These are phyloP conservation scores for Abrostola triplasia DNA, from an alignment of 2,888 invertebrate genomes.

Conservation along the genomic window DNA sequence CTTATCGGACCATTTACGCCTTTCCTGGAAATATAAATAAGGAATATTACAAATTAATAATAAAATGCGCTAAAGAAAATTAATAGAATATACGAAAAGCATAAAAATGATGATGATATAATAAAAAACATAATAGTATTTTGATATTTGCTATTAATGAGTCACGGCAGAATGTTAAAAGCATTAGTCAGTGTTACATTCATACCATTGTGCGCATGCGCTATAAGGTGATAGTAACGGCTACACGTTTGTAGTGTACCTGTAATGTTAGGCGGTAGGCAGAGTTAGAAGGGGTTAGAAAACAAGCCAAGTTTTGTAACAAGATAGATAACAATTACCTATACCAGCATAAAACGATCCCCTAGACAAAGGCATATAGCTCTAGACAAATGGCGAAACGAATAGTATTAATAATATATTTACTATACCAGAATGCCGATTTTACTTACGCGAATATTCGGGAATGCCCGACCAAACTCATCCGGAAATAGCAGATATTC, in stretches of 20 bases:
- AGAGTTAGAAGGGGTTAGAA: background rate
- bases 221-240: slow-evolving; percentile 13
- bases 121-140: background rate
- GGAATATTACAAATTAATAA: slow-evolving; percentile 6
- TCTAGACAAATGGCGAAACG: too few relatives aligned
- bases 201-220: slow-evolving; percentile 30
- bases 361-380: too few relatives aligned
- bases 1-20: slow-evolving; percentile 41
- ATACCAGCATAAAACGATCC: background rate
- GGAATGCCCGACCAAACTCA: too few relatives aligned
- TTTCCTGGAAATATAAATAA: slow-evolving; percentile 47
- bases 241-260: slow-evolving; percentile 80
- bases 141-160: slow-evolving; percentile 11
- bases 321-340: background rate
- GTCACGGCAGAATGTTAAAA: too few relatives aligned
- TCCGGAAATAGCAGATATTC: too few relatives aligned
- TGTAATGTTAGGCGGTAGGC: slow-evolving; percentile 61
- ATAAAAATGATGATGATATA: background rate
- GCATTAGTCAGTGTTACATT: background rate
- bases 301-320: too few relatives aligned
- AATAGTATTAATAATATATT: too few relatives aligned
- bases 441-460: too few relatives aligned
- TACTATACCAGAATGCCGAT: too few relatives aligned
- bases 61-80: background rate
- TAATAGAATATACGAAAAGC: background rate